Conservation (phyloP, 2,113 vertebrate species). For the Anguilla japonica region DNA sequence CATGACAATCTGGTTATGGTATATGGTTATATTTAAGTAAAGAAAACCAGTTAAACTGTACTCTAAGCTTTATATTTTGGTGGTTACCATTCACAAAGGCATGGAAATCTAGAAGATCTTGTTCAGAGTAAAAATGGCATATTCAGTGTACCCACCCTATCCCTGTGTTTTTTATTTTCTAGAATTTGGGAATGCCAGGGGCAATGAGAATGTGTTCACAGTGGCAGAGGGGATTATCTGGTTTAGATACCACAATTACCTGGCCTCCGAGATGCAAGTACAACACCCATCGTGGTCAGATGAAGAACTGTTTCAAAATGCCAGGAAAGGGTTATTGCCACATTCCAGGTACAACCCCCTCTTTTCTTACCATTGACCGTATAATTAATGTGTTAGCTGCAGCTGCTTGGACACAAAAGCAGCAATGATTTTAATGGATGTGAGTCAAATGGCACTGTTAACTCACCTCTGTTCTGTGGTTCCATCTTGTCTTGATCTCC, state of each 20-base stretch:
- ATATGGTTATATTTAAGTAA: too few relatives aligned
- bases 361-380: constrained; percentile 41
- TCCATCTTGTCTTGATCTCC: neutral
- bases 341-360: constrained; percentile 82
- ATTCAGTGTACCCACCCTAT: constrained; percentile 6
- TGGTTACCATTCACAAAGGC: too few relatives aligned
- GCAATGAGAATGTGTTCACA: constrained; percentile 86
- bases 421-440: neutral
- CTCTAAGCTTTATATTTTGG: too few relatives aligned
- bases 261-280: constrained; percentile 65
- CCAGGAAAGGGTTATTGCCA: constrained; percentile 83
- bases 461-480: neutral
- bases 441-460: neutral
- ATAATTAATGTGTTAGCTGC: constrained; percentile 50
- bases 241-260: constrained; percentile 91
- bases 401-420: constrained; percentile 20
- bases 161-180: constrained; percentile 23
- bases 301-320: constrained; percentile 86
- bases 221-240: constrained; percentile 83
- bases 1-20: too few relatives aligned
- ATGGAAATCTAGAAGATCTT: too few relatives aligned
- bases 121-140: neutral
- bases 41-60: too few relatives aligned
- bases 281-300: constrained; percentile 78
- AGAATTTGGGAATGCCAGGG: constrained; percentile 88